Evolutionary conservation across 2,113 vertebrate genomes (phyloP).

Genomic region (Dunckerocampus dactyliophorus): DNA sequence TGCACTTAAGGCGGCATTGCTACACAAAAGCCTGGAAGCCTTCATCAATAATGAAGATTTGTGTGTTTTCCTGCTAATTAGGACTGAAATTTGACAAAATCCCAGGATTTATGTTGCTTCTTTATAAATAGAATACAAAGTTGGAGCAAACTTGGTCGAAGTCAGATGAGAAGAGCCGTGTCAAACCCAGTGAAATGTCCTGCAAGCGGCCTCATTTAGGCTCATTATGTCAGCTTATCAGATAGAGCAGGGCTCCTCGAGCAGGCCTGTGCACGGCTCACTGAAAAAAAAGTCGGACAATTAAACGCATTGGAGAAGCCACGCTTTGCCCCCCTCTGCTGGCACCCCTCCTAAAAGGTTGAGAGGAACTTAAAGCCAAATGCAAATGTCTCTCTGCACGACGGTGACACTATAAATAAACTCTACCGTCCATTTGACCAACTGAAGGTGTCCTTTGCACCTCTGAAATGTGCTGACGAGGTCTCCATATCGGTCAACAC

Average conservation of each 20-base stretch:
- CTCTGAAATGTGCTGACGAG: slow-evolving; percentile 52
- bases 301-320: slow-evolving; percentile 5
- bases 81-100: background rate
- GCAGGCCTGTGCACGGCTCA: slow-evolving; percentile 26
- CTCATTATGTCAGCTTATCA: slow-evolving; percentile 36
- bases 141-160: background rate
- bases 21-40: background rate
- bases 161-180: slow-evolving; percentile 2
- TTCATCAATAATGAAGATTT: background rate
- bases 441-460: slow-evolving; percentile 43
- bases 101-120: background rate
- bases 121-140: background rate
- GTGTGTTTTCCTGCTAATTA: background rate
- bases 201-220: slow-evolving; percentile 19
- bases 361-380: background rate
- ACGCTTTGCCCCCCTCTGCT: slow-evolving; percentile 28
- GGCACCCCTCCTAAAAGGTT: slow-evolving; percentile 9
- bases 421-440: slow-evolving; percentile 20
- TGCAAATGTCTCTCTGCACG: background rate
- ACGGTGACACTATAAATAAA: slow-evolving; percentile 5
- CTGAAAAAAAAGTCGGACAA: slow-evolving; percentile 39
- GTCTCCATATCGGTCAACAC: slow-evolving; percentile 45
- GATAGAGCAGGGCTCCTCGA: slow-evolving; percentile 37
- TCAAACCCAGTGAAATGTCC: slow-evolving; percentile 5
- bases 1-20: background rate